phyloP scores from a whole-genome alignment of 2,888 invertebrate genomes.

The Idaea dimidiata region DNA sequence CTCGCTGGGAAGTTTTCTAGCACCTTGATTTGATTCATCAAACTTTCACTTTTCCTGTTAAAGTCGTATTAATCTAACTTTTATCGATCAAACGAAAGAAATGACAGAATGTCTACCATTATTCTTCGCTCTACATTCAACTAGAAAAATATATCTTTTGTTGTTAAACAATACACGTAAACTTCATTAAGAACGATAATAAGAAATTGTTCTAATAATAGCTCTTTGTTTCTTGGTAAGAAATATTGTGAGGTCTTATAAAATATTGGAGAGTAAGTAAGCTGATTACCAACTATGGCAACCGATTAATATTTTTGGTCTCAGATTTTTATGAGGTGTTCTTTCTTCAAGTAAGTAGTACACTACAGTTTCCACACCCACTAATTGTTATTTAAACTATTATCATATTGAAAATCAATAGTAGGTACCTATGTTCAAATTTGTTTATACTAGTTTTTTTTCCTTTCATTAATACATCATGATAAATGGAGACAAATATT shows the following conservation, averaged over 20 bases:
- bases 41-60: not conserved
- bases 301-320: not conserved
- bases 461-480: not conserved
- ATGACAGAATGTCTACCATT: not conserved
- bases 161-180: conserved; percentile 1
- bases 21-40: not conserved
- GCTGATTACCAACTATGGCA: not conserved
- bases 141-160: not conserved
- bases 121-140: not conserved
- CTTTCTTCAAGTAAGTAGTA: not conserved
- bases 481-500: not conserved
- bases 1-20: too few species aligned
- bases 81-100: not conserved
- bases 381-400: not conserved
- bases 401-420: too few species aligned
- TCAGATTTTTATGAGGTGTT: not conserved
- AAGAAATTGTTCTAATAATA: not conserved
- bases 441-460: not conserved
- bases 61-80: not conserved
- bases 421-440: too few species aligned
- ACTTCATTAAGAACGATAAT: not conserved
- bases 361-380: too few species aligned
- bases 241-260: not conserved
- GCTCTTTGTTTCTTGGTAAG: not conserved
- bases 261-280: conserved; percentile 1